These are phyloP conservation scores for Triplophysa siluroides DNA, from an alignment of 2,113 vertebrate species.

Conservation along the genomic window DNA sequence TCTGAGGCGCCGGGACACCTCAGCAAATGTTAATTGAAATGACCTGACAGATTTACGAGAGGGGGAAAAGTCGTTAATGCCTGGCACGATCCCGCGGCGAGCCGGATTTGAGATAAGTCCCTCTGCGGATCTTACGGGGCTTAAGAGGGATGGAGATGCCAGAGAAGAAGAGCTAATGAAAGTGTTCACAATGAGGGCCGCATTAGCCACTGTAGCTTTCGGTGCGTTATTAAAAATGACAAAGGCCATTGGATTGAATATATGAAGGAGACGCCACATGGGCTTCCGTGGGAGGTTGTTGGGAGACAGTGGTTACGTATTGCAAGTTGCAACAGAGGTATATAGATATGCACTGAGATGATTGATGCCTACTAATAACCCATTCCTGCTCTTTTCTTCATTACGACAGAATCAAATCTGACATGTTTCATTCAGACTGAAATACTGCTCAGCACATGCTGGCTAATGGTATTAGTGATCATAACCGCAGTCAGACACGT, in stretches of 20 bases:
- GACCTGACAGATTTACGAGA: conserved; percentile 51
- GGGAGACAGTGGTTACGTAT: conserved; percentile 10
- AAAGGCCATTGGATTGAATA: conserved; percentile 39
- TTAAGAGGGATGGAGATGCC: conserved; percentile 43
- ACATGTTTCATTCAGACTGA: not conserved
- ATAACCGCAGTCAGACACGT: not conserved
- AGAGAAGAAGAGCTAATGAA: conserved; percentile 44
- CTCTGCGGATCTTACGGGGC: conserved; percentile 30
- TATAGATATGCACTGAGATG: not conserved
- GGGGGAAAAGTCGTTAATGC: conserved; percentile 37
- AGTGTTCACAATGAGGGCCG: conserved; percentile 47
- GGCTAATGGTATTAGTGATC: not conserved
- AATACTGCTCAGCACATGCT: not conserved
- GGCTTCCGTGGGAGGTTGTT: conserved; percentile 18
- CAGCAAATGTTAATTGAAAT: conserved; percentile 57
- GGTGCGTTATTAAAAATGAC: conserved; percentile 47
- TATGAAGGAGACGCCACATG: conserved; percentile 6
- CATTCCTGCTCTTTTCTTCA: conserved; percentile 6
- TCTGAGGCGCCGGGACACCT: conserved; percentile 21
- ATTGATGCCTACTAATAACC: conserved; percentile 6
- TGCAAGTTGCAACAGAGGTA: not conserved
- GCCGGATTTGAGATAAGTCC: conserved; percentile 51
- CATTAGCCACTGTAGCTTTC: conserved; percentile 36
- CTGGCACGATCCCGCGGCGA: conserved; percentile 14
- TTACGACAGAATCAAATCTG: not conserved